Percentiles rank a stretch among this genome's conserved stretches.
Evolutionary conservation across 2,888 invertebrate genomes (phyloP).

Genomic region (Archips xylosteana): DNA sequence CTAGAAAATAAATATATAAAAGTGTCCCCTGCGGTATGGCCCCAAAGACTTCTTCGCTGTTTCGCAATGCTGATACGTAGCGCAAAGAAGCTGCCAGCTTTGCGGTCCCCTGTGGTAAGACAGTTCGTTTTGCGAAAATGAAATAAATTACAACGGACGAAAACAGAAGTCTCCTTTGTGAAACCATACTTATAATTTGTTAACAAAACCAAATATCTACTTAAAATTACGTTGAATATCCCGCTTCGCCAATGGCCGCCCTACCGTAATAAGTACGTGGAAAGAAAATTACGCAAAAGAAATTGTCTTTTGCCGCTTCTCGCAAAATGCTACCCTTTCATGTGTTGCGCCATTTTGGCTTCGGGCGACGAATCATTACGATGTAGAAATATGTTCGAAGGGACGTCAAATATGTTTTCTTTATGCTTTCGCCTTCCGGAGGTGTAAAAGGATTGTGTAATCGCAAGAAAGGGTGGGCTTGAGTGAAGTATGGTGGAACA

Average conservation of each 20-base stretch:
- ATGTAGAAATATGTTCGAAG: slow-evolving; percentile 28
- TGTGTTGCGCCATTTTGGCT: slow-evolving; percentile 15
- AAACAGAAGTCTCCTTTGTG: neutral
- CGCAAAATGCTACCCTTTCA: slow-evolving; percentile 25
- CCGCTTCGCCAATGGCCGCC: slow-evolving; percentile 10
- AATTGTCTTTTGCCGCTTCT: slow-evolving; percentile 31
- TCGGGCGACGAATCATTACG: slow-evolving; percentile 27
- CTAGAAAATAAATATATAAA: too few relatives aligned
- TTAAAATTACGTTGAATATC: neutral
- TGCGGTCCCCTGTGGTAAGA: too few relatives aligned
- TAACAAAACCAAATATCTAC: too few relatives aligned
- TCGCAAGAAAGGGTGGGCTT: too few relatives aligned
- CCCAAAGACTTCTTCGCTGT: too few relatives aligned
- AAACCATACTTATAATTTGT: too few relatives aligned
- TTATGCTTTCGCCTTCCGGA: neutral
- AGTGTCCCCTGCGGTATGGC: too few relatives aligned
- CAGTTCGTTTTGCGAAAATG: too few relatives aligned
- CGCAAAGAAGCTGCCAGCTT: too few relatives aligned
- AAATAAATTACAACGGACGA: neutral
- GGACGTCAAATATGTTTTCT: slow-evolving; percentile 15
- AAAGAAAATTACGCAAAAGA: slow-evolving; percentile 39
- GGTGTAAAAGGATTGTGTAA: slow-evolving; percentile 1
- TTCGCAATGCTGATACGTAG: too few relatives aligned
- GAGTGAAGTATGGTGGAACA: too few relatives aligned
- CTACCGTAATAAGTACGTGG: slow-evolving; percentile 32